Base-by-base conservation (phyloP, 2,888 invertebrate genomes). In the Cataglyphis livida region DNA sequence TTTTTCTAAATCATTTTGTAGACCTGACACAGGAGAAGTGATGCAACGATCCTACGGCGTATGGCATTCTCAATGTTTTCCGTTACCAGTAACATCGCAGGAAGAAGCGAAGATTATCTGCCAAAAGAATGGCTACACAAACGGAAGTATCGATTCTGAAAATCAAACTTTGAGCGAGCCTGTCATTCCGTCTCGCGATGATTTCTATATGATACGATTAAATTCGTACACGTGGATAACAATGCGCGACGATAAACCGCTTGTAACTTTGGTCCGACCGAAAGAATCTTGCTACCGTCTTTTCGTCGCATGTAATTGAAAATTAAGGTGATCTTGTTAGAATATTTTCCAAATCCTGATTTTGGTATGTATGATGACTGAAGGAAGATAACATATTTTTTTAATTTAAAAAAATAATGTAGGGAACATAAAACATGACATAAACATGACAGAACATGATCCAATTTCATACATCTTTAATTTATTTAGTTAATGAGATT, bases 31-130 rank as follows among this genome's bases (percentile, higher is more conserved):
- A 18, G 97, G 97, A 0, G 97, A 97, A 95, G 96, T 97, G 0
- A 95, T 97, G 71, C 95, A 96, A 6, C 96, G 96, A 65, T 95
- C 96, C 0, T 96, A 96, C 85, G 97, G 97, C 18, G 95, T 97
- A 10, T 97, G 97, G 97, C 96, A 97, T 88, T 95, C 97, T 0
- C 97, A 97, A 91, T 97, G 97, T 91, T 97, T 96, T 88, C 93
- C 96, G 0, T 75, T 73, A 5, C 88, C 91, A 2, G 15, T 91
- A 0, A 54, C 78, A 6, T 79, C 90, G 9, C 61, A 86, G 6
- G 62, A 86, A 0, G 95, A 96, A 74, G 93, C 96, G 3, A 96
- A 96, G 89, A 94, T 95, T 18, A 96, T 97, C 85, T 97, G 97
- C 92, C 92, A 94, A 44, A 95, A 95, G 83, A 92, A 97, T 18